phyloP scores from a whole-genome alignment of 2,797 vertebrate genomes.

The Poecilia gillii region DNA sequence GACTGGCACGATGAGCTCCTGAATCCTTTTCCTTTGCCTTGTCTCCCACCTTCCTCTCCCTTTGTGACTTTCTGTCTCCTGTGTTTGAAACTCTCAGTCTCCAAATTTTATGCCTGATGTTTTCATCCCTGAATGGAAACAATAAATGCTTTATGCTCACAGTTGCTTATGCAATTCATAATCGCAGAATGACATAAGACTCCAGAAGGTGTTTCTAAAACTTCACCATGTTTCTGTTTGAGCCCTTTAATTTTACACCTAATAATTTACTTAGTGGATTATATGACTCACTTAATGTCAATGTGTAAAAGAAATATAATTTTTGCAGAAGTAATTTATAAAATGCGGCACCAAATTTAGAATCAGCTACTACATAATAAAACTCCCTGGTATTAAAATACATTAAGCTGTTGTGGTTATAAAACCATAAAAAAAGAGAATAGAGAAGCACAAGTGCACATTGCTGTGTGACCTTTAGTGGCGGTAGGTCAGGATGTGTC shows the following conservation, averaged over 20 bases:
- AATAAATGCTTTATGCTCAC: constrained; percentile 12
- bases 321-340: constrained; percentile 12
- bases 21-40: constrained; percentile 45
- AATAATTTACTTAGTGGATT: background rate
- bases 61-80: background rate
- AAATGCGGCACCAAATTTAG: constrained; percentile 9
- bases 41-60: constrained; percentile 30
- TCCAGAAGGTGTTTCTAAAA: background rate
- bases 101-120: background rate
- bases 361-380: constrained; percentile 20
- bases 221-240: background rate
- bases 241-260: background rate
- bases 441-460: background rate
- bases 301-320: constrained; percentile 2
- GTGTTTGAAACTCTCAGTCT: background rate
- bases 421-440: background rate
- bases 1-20: constrained; percentile 26
- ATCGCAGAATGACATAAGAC: constrained; percentile 8
- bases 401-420: background rate
- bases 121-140: constrained; percentile 19
- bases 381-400: background rate
- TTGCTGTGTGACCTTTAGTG: constrained; percentile 3
- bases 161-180: background rate
- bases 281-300: background rate
- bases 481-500: constrained; percentile 19